These are phyloP conservation scores for Lomographa bimaculata DNA, from an alignment of 2,888 invertebrate genomes.

Conservation along the genomic window DNA sequence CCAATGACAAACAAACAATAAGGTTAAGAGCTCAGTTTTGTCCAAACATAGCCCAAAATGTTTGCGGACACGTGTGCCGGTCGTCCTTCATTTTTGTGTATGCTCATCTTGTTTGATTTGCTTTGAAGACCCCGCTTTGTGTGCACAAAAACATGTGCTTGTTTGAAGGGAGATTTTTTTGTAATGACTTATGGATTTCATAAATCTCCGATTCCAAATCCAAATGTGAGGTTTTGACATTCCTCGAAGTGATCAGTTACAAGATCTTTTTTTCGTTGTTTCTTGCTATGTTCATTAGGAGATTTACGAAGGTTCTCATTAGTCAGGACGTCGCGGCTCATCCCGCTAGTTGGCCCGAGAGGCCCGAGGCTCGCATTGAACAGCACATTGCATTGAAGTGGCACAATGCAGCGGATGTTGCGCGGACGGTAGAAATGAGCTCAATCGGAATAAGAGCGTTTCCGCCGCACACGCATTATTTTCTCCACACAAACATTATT, in stretches of 20 bases:
- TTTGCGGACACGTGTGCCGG: conserved; percentile 70
- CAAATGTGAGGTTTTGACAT: conserved; percentile 34
- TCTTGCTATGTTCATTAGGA: no score
- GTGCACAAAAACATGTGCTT: conserved; percentile 47
- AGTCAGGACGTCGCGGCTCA: conserved; percentile 11
- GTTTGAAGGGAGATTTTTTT: conserved; percentile 25
- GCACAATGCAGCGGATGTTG: conserved; percentile 70
- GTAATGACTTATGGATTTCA: conserved; percentile 29
- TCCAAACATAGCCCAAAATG: conserved; percentile 66
- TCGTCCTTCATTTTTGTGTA: conserved; percentile 62
- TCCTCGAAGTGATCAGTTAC: conserved; percentile 24
- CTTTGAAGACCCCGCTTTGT: conserved; percentile 68
- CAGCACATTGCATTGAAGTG: conserved; percentile 43
- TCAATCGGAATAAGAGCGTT: conserved; percentile 62
- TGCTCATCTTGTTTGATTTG: conserved; percentile 59
- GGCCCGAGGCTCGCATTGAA: conserved; percentile 4
- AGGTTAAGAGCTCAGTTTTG: conserved; percentile 58
- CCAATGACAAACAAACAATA: conserved; percentile 47
- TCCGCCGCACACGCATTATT: conserved; percentile 51
- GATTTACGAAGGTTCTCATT: conserved; percentile 21
- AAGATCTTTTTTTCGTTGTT: no score
- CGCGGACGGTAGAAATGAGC: conserved; percentile 42
- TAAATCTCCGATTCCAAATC: conserved; percentile 39
- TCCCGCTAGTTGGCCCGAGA: conserved; percentile 1
- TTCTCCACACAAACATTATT: conserved; percentile 16